phyloP scores from a whole-genome alignment of 2,113 vertebrate genomes.

The Sisor rabdophorus region DNA sequence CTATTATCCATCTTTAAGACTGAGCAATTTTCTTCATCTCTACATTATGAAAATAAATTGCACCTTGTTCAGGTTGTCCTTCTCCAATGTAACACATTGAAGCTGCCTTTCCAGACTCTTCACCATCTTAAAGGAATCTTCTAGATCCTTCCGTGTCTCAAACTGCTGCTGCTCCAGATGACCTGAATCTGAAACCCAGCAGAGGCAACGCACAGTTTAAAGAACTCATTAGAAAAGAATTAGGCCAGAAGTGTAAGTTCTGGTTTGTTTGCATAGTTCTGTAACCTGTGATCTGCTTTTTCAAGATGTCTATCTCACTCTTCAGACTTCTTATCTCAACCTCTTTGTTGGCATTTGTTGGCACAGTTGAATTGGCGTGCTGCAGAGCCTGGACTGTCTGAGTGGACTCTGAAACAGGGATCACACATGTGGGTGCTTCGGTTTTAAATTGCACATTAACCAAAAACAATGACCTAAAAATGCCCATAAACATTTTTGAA shows the following conservation, averaged over 20 bases:
- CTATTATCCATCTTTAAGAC: no score
- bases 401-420: conserved; percentile 76
- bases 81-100: conserved; percentile 80
- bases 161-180: conserved; percentile 82
- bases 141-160: conserved; percentile 81
- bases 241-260: background rate
- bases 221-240: background rate
- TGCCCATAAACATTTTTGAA: no score
- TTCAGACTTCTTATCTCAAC: conserved; percentile 91
- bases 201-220: background rate
- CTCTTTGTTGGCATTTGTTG: conserved; percentile 78
- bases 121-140: conserved; percentile 86
- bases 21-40: no score
- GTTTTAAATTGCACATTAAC: no score
- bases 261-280: background rate
- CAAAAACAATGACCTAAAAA: no score
- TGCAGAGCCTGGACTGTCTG: conserved; percentile 91
- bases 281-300: conserved; percentile 88
- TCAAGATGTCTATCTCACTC: conserved; percentile 91
- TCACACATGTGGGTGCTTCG: no score
- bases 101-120: conserved; percentile 90
- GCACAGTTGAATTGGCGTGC: conserved; percentile 77
- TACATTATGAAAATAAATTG: background rate
- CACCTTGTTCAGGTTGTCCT: conserved; percentile 91
- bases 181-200: conserved; percentile 74